Percentiles rank a stretch among this genome's conserved stretches.
Evolutionary conservation across 2,888 invertebrate species (phyloP).

Genomic region (Eilema caniola): DNA sequence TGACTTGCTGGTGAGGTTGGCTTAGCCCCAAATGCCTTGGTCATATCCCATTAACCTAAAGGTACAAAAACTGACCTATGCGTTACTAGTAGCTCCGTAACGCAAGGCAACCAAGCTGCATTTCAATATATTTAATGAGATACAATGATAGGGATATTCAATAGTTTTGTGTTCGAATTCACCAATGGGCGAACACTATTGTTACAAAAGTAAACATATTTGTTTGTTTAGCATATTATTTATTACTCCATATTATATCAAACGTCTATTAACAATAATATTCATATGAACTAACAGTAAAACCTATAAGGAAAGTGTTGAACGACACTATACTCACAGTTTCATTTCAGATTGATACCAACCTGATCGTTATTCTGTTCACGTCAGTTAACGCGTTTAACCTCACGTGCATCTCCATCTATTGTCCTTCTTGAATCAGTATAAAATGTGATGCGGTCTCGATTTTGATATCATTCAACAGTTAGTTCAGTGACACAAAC

Average conservation of each 20-base stretch:
- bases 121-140: too few species aligned
- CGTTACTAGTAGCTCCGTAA: too few species aligned
- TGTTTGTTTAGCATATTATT: too few species aligned
- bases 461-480: constrained; percentile 62
- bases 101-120: too few species aligned
- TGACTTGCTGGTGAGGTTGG: too few species aligned
- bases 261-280: too few species aligned
- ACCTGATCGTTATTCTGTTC: constrained; percentile 55
- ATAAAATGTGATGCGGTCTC: constrained; percentile 56
- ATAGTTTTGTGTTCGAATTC: neutral
- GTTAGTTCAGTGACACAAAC: constrained; percentile 52
- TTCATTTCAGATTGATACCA: constrained; percentile 15
- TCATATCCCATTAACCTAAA: too few species aligned
- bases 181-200: neutral
- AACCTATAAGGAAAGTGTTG: constrained; percentile 1
- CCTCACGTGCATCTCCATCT: constrained; percentile 52
- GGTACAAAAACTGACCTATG: too few species aligned
- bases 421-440: constrained; percentile 65
- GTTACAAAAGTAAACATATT: too few species aligned
- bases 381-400: constrained; percentile 27
- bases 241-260: too few species aligned
- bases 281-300: neutral
- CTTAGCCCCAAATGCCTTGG: too few species aligned
- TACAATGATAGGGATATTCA: too few species aligned
- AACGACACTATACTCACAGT: constrained; percentile 15